Percentiles rank a stretch among this genome's conserved stretches.
Evolutionary conservation across 2,113 vertebrate genomes (phyloP).

Genomic region (Sebastes schlegelii): DNA sequence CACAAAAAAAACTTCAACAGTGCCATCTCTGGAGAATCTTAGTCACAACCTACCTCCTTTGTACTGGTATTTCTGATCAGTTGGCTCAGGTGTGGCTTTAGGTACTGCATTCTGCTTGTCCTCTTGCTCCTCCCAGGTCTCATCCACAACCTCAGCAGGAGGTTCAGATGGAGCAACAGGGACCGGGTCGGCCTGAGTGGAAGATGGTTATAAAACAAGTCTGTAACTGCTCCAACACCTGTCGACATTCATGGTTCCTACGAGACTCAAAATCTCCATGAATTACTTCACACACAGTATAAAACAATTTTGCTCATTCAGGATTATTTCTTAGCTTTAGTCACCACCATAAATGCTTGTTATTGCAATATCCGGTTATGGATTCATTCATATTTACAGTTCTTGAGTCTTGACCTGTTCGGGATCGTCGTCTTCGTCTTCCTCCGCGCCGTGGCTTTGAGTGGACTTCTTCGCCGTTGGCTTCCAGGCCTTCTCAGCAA

Average conservation of each 20-base stretch:
- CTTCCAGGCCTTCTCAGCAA: constrained; percentile 97
- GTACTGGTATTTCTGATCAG: constrained; percentile 92
- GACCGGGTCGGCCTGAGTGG: constrained; percentile 66
- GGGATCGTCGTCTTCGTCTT: constrained; percentile 74
- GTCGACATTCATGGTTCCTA: not conserved
- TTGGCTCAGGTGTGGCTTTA: constrained; percentile 68
- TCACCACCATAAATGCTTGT: not conserved
- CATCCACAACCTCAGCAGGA: constrained; percentile 85
- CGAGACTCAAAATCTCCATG: not conserved
- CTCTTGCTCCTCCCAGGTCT: constrained; percentile 96
- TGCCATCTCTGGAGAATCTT: not conserved
- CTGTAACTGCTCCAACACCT: not conserved
- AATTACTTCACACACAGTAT: not conserved
- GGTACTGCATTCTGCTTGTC: constrained; percentile 90
- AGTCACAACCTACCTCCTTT: constrained; percentile 88
- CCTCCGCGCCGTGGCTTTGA: constrained; percentile 24
- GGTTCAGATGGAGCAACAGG: constrained; percentile 58
- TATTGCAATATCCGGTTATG: not conserved
- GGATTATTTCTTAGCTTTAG: not conserved
- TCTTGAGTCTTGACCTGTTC: constrained; percentile 87
- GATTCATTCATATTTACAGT: not conserved
- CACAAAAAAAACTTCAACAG: not conserved
- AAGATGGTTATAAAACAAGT: constrained; percentile 59
- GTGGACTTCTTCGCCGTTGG: constrained; percentile 87
- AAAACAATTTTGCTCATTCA: not conserved